Percentiles rank a stretch among this genome's conserved stretches.
phyloP scores from a whole-genome alignment of 2,888 invertebrate species.

The Griposia aprilina region DNA sequence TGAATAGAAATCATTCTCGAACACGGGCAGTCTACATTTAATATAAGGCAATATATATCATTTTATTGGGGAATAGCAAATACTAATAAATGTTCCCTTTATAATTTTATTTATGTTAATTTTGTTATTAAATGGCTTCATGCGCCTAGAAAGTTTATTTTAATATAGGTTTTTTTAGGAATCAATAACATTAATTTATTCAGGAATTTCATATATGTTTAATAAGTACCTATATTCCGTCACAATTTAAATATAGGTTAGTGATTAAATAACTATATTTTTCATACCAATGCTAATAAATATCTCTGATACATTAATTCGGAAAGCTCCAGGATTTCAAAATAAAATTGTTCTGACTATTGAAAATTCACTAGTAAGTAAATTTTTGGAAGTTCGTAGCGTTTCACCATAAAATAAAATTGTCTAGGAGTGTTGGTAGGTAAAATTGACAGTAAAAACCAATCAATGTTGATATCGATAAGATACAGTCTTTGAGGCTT shows the following conservation, averaged over 20 bases:
- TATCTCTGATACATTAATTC: constrained; percentile 66
- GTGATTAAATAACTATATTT: constrained; percentile 18
- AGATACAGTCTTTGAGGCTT: constrained; percentile 53
- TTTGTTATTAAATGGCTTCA: constrained; percentile 32
- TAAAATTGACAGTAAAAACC: constrained; percentile 62
- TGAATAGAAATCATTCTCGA: constrained; percentile 43
- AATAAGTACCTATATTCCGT: constrained; percentile 6
- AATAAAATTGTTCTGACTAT: constrained; percentile 29
- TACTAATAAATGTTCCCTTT: constrained; percentile 46
- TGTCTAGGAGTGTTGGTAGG: constrained; percentile 21
- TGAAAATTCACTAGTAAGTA: constrained; percentile 31
- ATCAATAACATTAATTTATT: constrained; percentile 7
- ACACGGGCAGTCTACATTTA: constrained; percentile 59
- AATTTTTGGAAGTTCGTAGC: constrained; percentile 37
- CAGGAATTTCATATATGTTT: constrained; percentile 18
- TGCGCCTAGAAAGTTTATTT: constrained; percentile 29
- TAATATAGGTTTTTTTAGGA: constrained; percentile 20
- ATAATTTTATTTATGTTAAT: constrained; percentile 1
- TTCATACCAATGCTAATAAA: constrained; percentile 32
- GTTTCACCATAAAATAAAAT: constrained; percentile 21
- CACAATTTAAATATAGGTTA: constrained; percentile 6
- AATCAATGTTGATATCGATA: constrained; percentile 20
- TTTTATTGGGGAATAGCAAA: constrained; percentile 43
- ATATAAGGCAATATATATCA: constrained; percentile 63
- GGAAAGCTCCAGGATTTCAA: constrained; percentile 55